Percentiles rank a stretch among this genome's conserved stretches.
Evolutionary conservation across 2,113 vertebrate genomes (phyloP).

Genomic region (Entomyzon cyanotis): DNA sequence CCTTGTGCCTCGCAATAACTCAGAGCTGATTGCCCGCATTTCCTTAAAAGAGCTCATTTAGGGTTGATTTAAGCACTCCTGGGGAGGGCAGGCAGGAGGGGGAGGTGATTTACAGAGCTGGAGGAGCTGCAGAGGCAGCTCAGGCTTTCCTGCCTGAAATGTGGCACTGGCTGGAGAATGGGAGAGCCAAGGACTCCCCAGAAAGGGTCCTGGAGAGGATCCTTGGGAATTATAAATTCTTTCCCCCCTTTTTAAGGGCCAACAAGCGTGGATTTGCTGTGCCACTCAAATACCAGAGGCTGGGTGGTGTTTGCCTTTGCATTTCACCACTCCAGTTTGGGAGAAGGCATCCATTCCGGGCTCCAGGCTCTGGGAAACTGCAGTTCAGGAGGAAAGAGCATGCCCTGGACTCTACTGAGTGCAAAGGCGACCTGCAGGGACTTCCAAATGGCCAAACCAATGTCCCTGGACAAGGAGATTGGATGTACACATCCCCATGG

Average conservation of each 20-base stretch:
- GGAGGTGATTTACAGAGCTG: background rate
- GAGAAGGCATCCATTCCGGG: background rate
- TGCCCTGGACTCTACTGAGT: background rate
- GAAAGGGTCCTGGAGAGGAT: background rate
- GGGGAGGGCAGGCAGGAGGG: background rate
- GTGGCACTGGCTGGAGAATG: background rate
- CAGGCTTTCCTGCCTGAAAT: background rate
- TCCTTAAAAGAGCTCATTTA: conserved; percentile 58
- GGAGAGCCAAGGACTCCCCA: background rate
- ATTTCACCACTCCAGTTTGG: background rate
- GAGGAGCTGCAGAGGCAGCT: background rate
- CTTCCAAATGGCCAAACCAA: background rate
- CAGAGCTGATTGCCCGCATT: conserved; percentile 54
- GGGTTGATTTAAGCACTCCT: conserved; percentile 52
- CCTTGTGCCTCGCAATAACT: conserved; percentile 45
- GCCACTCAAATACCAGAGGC: background rate
- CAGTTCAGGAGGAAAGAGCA: background rate
- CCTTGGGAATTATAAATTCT: background rate
- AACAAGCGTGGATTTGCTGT: background rate
- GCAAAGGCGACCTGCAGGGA: background rate
- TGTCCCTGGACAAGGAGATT: background rate
- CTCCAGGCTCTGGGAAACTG: background rate
- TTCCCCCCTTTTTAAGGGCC: background rate
- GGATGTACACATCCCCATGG: background rate
- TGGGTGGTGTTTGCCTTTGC: background rate